These are phyloP conservation scores for Beroe ovata DNA, from an alignment of 37 sponge, comb jelly and placozoan genomes.

Conservation along the genomic window DNA sequence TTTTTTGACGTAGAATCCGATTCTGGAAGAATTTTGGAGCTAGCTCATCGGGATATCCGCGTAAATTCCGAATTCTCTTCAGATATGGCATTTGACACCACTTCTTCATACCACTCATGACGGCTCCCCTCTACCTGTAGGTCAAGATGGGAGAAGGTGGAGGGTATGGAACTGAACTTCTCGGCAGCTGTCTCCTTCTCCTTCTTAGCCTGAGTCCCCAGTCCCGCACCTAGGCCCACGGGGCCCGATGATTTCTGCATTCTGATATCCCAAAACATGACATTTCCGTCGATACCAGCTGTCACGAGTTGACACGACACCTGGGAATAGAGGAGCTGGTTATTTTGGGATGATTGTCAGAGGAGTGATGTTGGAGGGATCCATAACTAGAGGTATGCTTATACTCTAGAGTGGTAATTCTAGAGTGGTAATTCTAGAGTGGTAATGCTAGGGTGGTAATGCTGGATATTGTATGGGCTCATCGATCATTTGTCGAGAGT, in stretches of 20 bases:
- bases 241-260: constrained; percentile 69
- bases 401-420: too few relatives aligned
- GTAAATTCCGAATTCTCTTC: neutral
- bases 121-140: constrained; percentile 8
- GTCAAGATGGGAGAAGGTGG: constrained; percentile 58
- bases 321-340: neutral
- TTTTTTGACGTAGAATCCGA: too few relatives aligned
- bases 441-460: too few relatives aligned
- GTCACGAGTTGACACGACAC: constrained; percentile 37
- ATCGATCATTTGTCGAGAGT: too few relatives aligned
- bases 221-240: constrained; percentile 24
- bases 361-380: too few relatives aligned
- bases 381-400: too few relatives aligned
- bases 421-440: too few relatives aligned
- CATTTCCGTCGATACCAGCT: constrained; percentile 57
- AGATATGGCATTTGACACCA: too few relatives aligned
- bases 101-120: too few relatives aligned
- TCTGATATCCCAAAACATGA: constrained; percentile 87
- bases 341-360: too few relatives aligned
- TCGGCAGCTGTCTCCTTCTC: constrained; percentile 66
- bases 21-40: neutral
- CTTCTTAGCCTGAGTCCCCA: neutral
- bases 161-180: constrained; percentile 64
- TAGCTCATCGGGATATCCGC: neutral
- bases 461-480: too few relatives aligned